These are phyloP conservation scores for Cydia fagiglandana DNA, from an alignment of 1,140 invertebrate genomes.

Conservation along the genomic window DNA sequence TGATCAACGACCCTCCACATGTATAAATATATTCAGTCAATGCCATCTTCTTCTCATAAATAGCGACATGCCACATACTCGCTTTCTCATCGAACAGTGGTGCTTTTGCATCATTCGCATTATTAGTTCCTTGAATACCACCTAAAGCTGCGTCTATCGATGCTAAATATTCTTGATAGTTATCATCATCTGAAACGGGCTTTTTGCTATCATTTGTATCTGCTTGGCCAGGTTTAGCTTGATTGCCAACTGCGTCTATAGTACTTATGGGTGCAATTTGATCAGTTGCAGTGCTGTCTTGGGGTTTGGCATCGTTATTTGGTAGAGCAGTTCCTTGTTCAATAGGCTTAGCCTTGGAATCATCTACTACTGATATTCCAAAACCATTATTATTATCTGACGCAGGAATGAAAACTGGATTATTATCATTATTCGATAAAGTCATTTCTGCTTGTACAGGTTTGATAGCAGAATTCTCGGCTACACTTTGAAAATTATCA, in stretches of 20 bases:
- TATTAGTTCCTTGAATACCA: not conserved
- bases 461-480: not conserved
- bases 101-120: not conserved
- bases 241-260: not conserved
- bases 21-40: not conserved
- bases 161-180: not conserved
- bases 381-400: not conserved
- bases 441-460: not conserved
- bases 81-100: not conserved
- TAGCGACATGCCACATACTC: not conserved
- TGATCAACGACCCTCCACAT: not conserved
- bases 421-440: not conserved
- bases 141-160: not conserved
- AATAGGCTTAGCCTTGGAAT: not conserved
- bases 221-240: not conserved
- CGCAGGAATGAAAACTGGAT: not conserved
- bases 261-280: not conserved
- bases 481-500: not conserved
- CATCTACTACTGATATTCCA: not conserved
- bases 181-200: not conserved
- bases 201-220: not conserved
- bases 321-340: not conserved
- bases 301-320: not conserved
- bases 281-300: no score
- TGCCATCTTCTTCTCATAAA: not conserved